Evolutionary conservation across 2,888 invertebrate species (phyloP).

Genomic region (Heliconius sara): DNA sequence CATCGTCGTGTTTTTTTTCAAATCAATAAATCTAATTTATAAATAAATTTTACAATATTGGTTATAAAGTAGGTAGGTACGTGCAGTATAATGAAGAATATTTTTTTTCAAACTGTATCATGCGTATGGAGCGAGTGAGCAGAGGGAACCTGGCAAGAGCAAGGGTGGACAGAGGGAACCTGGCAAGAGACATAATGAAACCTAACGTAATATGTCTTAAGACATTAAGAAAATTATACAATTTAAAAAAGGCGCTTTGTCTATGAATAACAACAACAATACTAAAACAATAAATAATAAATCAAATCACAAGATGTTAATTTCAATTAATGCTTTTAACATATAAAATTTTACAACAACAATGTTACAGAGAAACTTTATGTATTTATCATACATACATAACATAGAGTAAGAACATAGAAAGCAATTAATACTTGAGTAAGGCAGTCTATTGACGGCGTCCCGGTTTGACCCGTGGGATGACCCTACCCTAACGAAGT

Average conservation of each 20-base stretch:
- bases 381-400: slow-evolving; percentile 6
- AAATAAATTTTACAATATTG: no score
- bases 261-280: neutral
- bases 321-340: neutral
- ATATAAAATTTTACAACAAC: neutral
- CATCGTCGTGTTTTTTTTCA: no score
- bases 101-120: no score
- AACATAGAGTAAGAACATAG: slow-evolving; percentile 41
- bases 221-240: no score
- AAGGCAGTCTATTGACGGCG: slow-evolving; percentile 55
- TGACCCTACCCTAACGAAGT: slow-evolving; percentile 73
- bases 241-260: neutral
- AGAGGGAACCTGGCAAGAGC: no score
- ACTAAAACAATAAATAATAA: neutral
- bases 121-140: no score
- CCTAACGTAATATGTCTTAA: no score
- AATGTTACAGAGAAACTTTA: neutral
- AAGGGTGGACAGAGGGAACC: no score
- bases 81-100: no score
- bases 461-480: slow-evolving; percentile 65
- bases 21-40: no score
- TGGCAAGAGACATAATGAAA: no score
- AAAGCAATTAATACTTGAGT: slow-evolving; percentile 66
- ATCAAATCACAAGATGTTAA: neutral
- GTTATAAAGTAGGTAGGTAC: no score